These are phyloP conservation scores for Polyodon spathula DNA, from an alignment of 2,113 vertebrate species.

Conservation along the genomic window DNA sequence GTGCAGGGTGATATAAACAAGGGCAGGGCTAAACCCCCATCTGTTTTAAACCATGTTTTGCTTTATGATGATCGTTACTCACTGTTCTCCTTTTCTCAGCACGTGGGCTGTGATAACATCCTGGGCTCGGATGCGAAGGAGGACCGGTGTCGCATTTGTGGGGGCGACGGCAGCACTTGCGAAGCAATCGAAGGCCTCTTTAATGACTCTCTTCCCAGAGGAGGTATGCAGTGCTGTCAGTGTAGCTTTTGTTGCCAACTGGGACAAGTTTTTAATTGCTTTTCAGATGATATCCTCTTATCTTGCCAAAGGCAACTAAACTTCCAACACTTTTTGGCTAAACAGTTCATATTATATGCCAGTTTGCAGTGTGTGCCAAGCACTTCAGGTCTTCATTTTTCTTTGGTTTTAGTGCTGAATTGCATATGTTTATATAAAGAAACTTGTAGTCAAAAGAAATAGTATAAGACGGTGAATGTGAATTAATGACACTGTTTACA, in stretches of 20 bases:
- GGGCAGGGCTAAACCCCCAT: too few species aligned
- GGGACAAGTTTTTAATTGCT: too few species aligned
- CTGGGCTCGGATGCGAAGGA: conserved; percentile 90
- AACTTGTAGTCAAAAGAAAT: conserved; percentile 38
- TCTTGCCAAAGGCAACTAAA: conserved; percentile 21
- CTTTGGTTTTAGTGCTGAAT: conserved; percentile 22
- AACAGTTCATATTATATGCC: conserved; percentile 20
- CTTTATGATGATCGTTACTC: too few species aligned
- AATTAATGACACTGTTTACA: conserved; percentile 31
- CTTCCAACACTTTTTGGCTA: conserved; percentile 27
- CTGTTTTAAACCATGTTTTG: too few species aligned
- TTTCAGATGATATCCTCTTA: conserved; percentile 23
- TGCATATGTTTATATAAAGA: conserved; percentile 29
- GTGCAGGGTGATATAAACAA: too few species aligned
- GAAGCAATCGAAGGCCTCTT: conserved; percentile 91
- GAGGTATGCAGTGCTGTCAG: conserved; percentile 82
- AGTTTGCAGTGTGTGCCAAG: conserved; percentile 24
- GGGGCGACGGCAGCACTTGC: conserved; percentile 91
- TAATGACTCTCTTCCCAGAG: conserved; percentile 88
- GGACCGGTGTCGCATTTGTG: conserved; percentile 90
- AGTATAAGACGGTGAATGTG: conserved; percentile 28
- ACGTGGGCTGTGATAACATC: conserved; percentile 95
- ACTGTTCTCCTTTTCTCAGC: conserved; percentile 63
- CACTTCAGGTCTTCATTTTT: conserved; percentile 24
- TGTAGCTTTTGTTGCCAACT: too few species aligned